Conservation (phyloP, 2,113 vertebrate species). For the Elgaria multicarinata region DNA sequence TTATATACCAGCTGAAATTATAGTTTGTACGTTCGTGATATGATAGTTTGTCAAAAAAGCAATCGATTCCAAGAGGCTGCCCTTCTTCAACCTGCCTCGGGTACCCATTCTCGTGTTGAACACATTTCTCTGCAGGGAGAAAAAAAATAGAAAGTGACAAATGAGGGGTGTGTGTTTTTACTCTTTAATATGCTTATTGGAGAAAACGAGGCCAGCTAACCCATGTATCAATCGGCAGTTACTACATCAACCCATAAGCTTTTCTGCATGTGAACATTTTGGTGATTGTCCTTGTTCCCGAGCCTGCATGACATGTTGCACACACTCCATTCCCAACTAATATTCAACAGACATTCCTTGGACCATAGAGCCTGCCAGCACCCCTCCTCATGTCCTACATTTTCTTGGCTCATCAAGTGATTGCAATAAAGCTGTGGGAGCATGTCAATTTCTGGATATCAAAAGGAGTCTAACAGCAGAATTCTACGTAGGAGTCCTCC, state of each 20-base stretch:
- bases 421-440: not conserved
- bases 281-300: not conserved
- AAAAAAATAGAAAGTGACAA: not conserved
- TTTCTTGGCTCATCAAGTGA: not conserved
- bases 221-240: too few relatives aligned
- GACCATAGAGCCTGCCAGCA: not conserved
- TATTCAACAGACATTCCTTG: not conserved
- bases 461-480: not conserved
- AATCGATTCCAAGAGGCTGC: not conserved
- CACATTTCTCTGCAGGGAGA: conserved; percentile 20
- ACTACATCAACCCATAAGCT: not conserved
- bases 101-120: not conserved
- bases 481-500: not conserved
- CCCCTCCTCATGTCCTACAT: not conserved
- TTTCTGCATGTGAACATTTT: not conserved
- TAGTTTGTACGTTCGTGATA: not conserved
- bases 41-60: not conserved
- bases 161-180: too few relatives aligned
- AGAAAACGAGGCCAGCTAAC: not conserved
- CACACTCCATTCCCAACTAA: not conserved
- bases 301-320: not conserved
- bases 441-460: not conserved
- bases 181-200: not conserved
- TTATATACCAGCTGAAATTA: conserved; percentile 79
- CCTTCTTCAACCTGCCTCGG: not conserved